Conservation (phyloP, 2,113 vertebrate species). For the Rousettus leschenaultii region DNA sequence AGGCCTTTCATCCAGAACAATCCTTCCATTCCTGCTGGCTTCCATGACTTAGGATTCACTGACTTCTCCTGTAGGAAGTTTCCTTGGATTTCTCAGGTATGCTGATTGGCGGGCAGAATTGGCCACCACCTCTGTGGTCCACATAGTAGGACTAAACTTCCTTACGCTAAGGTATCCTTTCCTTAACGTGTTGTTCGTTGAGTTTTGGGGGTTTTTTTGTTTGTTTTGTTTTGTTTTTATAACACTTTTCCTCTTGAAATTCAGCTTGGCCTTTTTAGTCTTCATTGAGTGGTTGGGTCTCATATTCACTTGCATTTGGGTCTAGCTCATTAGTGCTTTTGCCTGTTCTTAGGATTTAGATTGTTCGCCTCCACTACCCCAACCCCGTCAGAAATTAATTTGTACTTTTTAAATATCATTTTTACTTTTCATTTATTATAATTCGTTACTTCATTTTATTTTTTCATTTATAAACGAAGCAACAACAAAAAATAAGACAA, state of each 20-base stretch:
- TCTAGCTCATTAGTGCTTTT: background rate
- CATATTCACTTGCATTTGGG: background rate
- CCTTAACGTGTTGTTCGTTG: background rate
- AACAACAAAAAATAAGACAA: background rate
- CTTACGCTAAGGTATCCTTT: background rate
- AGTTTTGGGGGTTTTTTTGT: background rate
- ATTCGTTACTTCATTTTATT: background rate
- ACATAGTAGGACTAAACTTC: background rate
- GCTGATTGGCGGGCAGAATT: background rate
- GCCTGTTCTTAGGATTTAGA: background rate
- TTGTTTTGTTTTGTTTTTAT: background rate
- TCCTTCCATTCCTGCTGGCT: constrained; percentile 95
- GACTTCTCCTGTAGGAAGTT: constrained; percentile 99
- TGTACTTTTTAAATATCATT: background rate
- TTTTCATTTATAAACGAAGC: background rate
- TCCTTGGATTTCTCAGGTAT: constrained; percentile 95
- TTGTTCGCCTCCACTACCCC: background rate
- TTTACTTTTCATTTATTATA: background rate
- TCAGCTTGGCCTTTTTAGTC: background rate
- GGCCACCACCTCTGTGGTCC: fast-evolving
- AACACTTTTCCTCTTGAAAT: background rate
- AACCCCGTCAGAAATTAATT: background rate
- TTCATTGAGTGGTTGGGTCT: background rate
- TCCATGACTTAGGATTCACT: constrained; percentile 97
- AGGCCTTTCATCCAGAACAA: constrained; percentile 98